Percentiles rank a stretch among this genome's conserved stretches.
phyloP scores from a whole-genome alignment of 2,113 vertebrate genomes.

The Gopherus evgoodei region DNA sequence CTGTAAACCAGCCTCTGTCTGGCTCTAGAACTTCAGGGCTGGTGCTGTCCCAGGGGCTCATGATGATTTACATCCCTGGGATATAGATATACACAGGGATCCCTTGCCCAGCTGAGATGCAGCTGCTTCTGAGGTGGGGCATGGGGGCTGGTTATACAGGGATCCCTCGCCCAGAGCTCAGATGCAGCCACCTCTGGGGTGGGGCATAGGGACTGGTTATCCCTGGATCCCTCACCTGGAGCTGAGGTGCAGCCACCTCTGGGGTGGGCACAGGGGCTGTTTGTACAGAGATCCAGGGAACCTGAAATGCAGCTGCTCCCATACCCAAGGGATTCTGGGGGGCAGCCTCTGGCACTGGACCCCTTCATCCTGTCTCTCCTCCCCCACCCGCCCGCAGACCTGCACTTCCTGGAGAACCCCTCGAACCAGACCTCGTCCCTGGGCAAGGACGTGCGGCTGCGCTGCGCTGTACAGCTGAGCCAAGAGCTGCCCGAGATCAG shows the following conservation, averaged over 20 bases:
- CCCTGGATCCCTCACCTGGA: accelerated
- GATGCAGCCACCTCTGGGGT: not conserved
- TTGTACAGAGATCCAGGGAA: not conserved
- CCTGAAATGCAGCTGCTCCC: no score
- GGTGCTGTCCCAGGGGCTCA: no score
- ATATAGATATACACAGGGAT: no score
- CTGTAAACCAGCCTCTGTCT: not conserved
- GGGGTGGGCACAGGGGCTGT: not conserved
- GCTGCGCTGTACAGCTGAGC: no score
- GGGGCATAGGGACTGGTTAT: no score
- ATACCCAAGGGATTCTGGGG: no score
- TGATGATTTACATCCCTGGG: no score
- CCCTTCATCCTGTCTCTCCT: constrained; percentile 75
- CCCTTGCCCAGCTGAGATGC: not conserved
- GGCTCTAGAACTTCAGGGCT: no score
- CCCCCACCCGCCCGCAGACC: not conserved
- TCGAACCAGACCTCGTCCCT: constrained; percentile 82
- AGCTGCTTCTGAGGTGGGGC: no score
- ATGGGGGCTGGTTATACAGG: accelerated
- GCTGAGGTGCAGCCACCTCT: not conserved
- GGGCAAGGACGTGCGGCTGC: constrained; percentile 80
- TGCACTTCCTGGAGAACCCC: constrained; percentile 79
- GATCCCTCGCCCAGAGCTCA: no score
- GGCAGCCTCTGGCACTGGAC: constrained; percentile 5
- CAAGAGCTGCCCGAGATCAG: no score